Evolutionary conservation across 1,140 invertebrate species (phyloP).

Genomic region (Drosophila nigrodunni): DNA sequence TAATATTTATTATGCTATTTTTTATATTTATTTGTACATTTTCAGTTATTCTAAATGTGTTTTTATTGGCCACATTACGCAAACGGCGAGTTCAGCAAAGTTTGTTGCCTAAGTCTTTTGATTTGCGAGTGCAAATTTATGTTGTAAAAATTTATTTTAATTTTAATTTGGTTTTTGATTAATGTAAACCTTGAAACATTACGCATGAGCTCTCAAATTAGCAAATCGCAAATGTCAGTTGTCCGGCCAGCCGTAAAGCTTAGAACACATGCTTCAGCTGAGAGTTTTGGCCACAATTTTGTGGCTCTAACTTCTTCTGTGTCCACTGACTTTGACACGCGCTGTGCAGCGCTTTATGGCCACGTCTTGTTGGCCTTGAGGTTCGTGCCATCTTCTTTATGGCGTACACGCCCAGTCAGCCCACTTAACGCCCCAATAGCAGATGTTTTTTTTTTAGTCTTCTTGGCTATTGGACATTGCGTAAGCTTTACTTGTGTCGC

Average conservation of each 20-base stretch:
- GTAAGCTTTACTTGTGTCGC: constrained; percentile 38
- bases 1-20: constrained; percentile 70
- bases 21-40: constrained; percentile 11
- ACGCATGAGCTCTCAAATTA: constrained; percentile 69
- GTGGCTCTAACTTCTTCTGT: constrained; percentile 1
- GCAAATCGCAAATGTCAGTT: constrained; percentile 71
- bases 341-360: constrained; percentile 64
- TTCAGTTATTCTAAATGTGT: no score
- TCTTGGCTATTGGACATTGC: constrained; percentile 22
- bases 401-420: constrained; percentile 1
- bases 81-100: neutral
- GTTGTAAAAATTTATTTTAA: constrained; percentile 7
- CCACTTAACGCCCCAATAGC: no score
- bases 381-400: constrained; percentile 67
- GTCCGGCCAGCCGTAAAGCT: constrained; percentile 45
- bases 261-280: constrained; percentile 25
- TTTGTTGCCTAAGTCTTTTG: constrained; percentile 60
- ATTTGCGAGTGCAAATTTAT: constrained; percentile 16
- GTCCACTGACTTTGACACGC: constrained; percentile 53
- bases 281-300: neutral
- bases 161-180: constrained; percentile 15
- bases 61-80: no score
- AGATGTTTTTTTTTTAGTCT: no score
- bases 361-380: constrained; percentile 65
- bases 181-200: constrained; percentile 69